A percentile compares a stretch with the other conserved stretches of the same genome.
phyloP scores from a whole-genome alignment of 2,113 vertebrate species.

The Scomber colias region DNA sequence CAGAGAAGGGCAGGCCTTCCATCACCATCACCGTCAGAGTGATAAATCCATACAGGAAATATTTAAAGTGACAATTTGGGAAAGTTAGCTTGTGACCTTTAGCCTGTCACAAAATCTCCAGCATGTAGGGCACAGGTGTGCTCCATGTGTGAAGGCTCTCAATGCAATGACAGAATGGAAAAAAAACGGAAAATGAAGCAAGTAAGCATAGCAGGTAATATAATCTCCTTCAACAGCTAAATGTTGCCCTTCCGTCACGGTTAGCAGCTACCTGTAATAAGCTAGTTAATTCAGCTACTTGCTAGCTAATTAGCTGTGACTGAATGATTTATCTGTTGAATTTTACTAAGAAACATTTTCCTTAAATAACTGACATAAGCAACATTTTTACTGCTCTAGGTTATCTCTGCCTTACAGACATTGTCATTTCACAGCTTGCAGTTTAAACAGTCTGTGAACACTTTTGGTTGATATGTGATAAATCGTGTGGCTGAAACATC shows the following conservation, averaged over 20 bases:
- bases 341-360: too few species aligned
- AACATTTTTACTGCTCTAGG: too few species aligned
- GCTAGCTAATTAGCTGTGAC: background rate
- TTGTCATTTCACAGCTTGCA: too few species aligned
- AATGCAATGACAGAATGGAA: background rate
- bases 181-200: background rate
- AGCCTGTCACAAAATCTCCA: background rate
- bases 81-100: slow-evolving; percentile 24
- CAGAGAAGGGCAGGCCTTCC: too few species aligned
- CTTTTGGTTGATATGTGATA: background rate
- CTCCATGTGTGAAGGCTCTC: background rate
- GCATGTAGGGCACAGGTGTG: slow-evolving; percentile 14
- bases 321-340: background rate
- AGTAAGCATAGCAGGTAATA: background rate
- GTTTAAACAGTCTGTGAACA: background rate
- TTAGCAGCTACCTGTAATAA: too few species aligned
- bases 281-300: background rate
- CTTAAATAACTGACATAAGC: too few species aligned
- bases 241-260: background rate
- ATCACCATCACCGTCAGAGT: background rate
- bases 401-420: too few species aligned
- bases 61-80: background rate
- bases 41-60: background rate
- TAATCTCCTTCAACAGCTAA: background rate
- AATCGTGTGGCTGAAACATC: background rate